Evolutionary conservation across 2,888 invertebrate species (phyloP).

Genomic region (Xylota segnis): DNA sequence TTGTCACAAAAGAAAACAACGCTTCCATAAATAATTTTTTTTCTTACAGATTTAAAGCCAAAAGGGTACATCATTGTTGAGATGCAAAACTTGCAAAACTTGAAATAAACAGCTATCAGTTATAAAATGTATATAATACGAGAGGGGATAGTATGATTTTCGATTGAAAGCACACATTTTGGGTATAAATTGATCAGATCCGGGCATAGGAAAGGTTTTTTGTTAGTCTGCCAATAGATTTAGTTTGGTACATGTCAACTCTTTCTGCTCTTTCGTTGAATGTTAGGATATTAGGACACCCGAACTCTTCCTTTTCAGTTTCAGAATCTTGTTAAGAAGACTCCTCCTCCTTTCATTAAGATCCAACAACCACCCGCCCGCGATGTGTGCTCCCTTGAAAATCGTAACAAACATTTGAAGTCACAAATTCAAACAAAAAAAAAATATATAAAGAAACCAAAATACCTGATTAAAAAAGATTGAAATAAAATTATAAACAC

Average conservation of each 20-base stretch:
- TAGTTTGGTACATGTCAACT: neutral
- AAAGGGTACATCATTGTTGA: conserved; percentile 17
- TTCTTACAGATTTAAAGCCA: conserved; percentile 41
- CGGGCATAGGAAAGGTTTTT: too few relatives aligned
- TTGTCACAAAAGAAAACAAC: conserved; percentile 62
- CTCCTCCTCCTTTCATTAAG: too few relatives aligned
- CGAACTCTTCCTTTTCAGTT: too few relatives aligned
- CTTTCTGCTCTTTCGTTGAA: neutral
- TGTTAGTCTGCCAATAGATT: neutral
- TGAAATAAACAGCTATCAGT: conserved; percentile 17
- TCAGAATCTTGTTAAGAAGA: too few relatives aligned
- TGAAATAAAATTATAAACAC: conserved; percentile 31
- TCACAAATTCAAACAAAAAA: conserved; percentile 51
- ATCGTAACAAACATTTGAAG: conserved; percentile 15
- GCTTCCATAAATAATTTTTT: conserved; percentile 54
- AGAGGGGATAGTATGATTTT: conserved; percentile 19
- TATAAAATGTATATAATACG: conserved; percentile 18
- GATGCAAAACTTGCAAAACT: conserved; percentile 42
- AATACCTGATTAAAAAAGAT: conserved; percentile 67
- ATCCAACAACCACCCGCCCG: neutral
- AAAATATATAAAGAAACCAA: conserved; percentile 26
- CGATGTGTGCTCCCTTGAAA: conserved; percentile 23
- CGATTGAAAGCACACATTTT: conserved; percentile 10
- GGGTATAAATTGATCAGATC: too few relatives aligned
- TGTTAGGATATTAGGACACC: too few relatives aligned